Evolutionary conservation across 1,140 invertebrate genomes (phyloP), one percentile per base, ranked within the genome.

Genomic region (Caenorhabditis tropicalis): DNA sequence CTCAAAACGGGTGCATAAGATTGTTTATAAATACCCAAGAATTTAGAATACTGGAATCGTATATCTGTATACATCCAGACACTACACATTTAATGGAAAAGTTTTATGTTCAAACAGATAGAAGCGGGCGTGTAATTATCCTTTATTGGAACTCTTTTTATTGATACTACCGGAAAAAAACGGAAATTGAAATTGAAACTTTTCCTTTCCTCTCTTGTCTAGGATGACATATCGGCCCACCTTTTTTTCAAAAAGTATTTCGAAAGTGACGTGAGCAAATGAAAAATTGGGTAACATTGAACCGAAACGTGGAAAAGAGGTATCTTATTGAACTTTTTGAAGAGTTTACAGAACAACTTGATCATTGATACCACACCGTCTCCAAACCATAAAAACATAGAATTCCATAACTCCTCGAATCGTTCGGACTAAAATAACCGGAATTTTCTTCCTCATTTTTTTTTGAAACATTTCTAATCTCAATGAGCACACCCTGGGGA

Each of bases 171-270:
- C 15, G 7, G 5, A 2, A 31, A 46, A 74, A 43, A 46, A 74
- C 36, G 65, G 65, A 46, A 43, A 74, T 74, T 36, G 29, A 36
- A 65, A 65, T 65, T 74, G 36, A 74, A 74, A 74, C 65, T 74
- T 46, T 56, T 2, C 21, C 7, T 21, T 7, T 51, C 7, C n/a
- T 9, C 21, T 51, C 19, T n/a, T n/a, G n/a, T n/a, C n/a, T n/a
- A n/a, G n/a, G n/a, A n/a, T n/a, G n/a, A n/a, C 43, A 46, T 16
- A 46, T 46, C 10, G 10, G 43, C 10, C 10, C 43, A 46, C 19
- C 43, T 16, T 46, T 10, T 46, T 16, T 46, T 12, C 43, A 46
- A 12, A 4, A 0, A 46, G 4, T 12, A 46, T 16, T 51, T 21
- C 21, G n/a, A 21, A n/a, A n/a, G 49, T 4, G 19, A n/a, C n/a